Evolutionary conservation across 1,140 invertebrate genomes (phyloP).

Genomic region (Hylaeus volcanicus): DNA sequence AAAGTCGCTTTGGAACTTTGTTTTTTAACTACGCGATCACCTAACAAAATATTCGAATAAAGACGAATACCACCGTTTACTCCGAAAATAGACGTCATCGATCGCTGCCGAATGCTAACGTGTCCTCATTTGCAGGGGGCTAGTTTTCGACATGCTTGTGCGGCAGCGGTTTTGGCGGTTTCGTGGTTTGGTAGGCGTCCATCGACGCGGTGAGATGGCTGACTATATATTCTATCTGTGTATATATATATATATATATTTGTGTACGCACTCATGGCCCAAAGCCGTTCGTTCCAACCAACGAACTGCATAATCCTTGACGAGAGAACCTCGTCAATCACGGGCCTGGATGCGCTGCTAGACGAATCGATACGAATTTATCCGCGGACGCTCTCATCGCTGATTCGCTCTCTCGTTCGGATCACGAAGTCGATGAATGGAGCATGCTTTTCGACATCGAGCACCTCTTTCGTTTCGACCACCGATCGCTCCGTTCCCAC

Average conservation of each 20-base stretch:
- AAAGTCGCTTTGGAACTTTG: no score
- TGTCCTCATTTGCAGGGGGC: conserved; percentile 17
- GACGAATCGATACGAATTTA: conserved; percentile 65
- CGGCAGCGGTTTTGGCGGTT: conserved; percentile 63
- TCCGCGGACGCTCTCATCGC: conserved; percentile 54
- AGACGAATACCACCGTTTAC: background rate
- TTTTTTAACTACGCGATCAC: no score
- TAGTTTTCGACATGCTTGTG: conserved; percentile 66
- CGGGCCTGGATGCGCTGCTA: conserved; percentile 39
- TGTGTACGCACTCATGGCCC: conserved; percentile 60
- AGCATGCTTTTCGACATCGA: conserved; percentile 46
- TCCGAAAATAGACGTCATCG: conserved; percentile 9
- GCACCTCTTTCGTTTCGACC: conserved; percentile 26
- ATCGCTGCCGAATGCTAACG: conserved; percentile 9
- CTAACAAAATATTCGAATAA: no score
- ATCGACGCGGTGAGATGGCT: background rate
- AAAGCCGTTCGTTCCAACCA: conserved; percentile 62
- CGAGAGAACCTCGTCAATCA: conserved; percentile 66
- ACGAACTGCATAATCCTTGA: conserved; percentile 66
- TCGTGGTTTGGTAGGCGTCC: conserved; percentile 60
- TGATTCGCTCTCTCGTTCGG: conserved; percentile 47
- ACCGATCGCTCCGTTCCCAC: conserved; percentile 37
- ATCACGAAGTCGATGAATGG: conserved; percentile 53
- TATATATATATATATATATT: conserved; percentile 47
- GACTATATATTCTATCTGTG: background rate